A percentile compares a stretch with the other conserved stretches of the same genome.
Conservation (phyloP, 2,797 vertebrate genomes). For the Ctenosaura bakeri region DNA sequence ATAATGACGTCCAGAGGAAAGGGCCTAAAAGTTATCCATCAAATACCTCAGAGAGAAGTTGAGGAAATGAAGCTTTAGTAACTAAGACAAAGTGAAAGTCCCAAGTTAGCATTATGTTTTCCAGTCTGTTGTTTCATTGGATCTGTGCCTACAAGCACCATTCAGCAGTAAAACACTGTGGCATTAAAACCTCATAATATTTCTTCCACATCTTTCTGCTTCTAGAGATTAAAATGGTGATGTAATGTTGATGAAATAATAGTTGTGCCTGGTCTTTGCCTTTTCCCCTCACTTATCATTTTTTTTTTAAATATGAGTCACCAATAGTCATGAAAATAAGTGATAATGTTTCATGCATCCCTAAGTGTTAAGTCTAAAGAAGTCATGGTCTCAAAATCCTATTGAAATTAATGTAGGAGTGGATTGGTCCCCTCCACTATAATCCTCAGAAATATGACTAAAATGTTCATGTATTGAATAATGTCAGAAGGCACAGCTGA, state of each 20-base stretch:
- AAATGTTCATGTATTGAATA: constrained; percentile 12
- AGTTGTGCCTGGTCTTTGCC: not conserved
- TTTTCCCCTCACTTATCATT: not conserved
- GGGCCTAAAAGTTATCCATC: too few relatives aligned
- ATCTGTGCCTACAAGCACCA: not conserved
- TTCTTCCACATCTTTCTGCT: not conserved
- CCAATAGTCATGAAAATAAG: not conserved
- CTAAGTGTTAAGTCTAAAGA: not conserved
- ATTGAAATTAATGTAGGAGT: not conserved
- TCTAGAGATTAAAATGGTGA: not conserved
- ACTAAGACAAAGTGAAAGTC: not conserved
- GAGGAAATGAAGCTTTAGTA: not conserved
- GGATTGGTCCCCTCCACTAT: not conserved
- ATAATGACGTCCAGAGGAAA: too few relatives aligned
- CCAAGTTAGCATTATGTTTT: not conserved
- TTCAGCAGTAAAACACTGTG: not conserved
- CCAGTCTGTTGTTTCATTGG: not conserved
- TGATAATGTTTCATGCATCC: not conserved
- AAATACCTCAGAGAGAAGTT: not conserved
- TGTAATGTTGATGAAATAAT: too few relatives aligned
- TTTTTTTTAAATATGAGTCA: not conserved
- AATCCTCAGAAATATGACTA: constrained; percentile 15
- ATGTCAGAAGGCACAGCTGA: not conserved
- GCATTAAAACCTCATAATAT: not conserved
- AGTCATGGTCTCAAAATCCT: not conserved